phyloP scores from a whole-genome alignment of 2,888 invertebrate species.

The Clanis bilineata region DNA sequence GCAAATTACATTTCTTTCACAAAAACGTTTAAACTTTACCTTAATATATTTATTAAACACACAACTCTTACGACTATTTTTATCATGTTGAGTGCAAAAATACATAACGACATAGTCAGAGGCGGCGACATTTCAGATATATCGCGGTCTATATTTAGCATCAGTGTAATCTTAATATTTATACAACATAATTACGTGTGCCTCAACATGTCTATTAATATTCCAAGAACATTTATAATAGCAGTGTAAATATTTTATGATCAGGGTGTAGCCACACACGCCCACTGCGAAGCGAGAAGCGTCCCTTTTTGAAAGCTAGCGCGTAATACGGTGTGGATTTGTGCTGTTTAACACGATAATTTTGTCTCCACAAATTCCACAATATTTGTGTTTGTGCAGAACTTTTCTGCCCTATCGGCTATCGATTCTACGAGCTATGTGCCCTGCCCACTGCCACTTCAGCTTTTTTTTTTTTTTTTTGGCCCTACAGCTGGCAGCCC shows the following conservation, averaged over 20 bases:
- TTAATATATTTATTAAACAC: not conserved
- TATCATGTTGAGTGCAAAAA: not conserved
- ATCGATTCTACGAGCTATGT: too few species aligned
- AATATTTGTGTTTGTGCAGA: too few species aligned
- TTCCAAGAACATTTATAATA: constrained; percentile 1
- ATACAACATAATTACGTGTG: not conserved
- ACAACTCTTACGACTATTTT: not conserved
- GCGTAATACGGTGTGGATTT: too few species aligned
- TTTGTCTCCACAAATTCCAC: too few species aligned
- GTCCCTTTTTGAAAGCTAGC: too few species aligned
- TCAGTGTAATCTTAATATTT: not conserved
- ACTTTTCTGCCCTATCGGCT: too few species aligned
- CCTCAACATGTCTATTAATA: not conserved
- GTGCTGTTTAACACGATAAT: too few species aligned
- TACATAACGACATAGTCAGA: not conserved
- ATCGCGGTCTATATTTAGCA: not conserved
- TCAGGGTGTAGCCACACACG: too few species aligned
- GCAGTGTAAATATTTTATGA: not conserved
- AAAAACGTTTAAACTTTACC: not conserved
- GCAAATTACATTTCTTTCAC: not conserved
- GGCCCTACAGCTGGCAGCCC: too few species aligned
- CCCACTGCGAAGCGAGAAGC: too few species aligned
- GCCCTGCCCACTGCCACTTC: too few species aligned
- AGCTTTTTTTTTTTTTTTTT: too few species aligned
- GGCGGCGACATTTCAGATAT: not conserved